Conservation (phyloP, 1,140 invertebrate genomes). For the Neocloeon triangulifer region DNA sequence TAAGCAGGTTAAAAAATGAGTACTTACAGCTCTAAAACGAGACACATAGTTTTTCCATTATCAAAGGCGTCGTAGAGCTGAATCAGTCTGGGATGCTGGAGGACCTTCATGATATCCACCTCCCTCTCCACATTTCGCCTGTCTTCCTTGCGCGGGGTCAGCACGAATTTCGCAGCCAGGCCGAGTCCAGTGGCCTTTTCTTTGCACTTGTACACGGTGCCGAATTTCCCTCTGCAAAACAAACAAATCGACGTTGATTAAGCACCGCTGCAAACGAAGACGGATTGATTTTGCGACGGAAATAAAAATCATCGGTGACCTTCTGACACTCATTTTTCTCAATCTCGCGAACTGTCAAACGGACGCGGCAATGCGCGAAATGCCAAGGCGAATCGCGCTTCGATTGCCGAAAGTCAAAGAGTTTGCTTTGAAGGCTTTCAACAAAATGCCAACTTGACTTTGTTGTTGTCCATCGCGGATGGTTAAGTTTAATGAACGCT, state of each 20-base stretch:
- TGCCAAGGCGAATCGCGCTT: no score
- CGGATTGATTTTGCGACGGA: neutral
- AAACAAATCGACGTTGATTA: constrained; percentile 10
- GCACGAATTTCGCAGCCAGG: constrained; percentile 85
- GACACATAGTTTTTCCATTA: constrained; percentile 74
- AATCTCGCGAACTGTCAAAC: no score
- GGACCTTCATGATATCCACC: constrained; percentile 83
- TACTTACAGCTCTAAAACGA: constrained; percentile 90
- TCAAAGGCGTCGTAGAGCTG: constrained; percentile 94
- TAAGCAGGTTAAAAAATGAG: neutral
- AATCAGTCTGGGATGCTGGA: constrained; percentile 83
- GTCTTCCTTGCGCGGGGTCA: constrained; percentile 62
- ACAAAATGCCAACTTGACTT: no score
- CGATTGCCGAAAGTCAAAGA: no score
- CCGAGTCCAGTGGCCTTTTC: constrained; percentile 58
- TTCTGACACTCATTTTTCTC: no score
- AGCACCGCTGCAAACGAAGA: neutral
- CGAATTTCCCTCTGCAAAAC: constrained; percentile 82
- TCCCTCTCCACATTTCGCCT: constrained; percentile 78
- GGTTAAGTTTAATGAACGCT: no score
- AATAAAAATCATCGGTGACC: no score
- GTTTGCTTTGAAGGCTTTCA: no score
- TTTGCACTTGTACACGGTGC: constrained; percentile 78
- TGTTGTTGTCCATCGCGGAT: no score
- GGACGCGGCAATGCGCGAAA: no score